A percentile compares a stretch with the other conserved stretches of the same genome.
phyloP scores from a whole-genome alignment of 1,140 invertebrate species.

The Drosophila nebulosa region DNA sequence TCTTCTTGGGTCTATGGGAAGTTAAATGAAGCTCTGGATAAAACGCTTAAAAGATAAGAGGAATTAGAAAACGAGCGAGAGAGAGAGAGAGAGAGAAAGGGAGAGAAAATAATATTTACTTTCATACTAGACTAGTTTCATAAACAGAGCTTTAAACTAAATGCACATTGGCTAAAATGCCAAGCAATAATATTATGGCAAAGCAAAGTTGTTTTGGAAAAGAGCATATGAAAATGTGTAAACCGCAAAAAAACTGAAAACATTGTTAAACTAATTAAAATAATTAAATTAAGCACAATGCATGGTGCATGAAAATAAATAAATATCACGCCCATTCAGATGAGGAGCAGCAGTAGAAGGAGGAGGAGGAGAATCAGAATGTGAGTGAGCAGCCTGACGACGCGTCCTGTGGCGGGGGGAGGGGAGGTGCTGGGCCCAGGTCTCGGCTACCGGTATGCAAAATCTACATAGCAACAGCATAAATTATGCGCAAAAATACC shows the following conservation, averaged over 20 bases:
- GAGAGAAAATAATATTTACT: too few species aligned
- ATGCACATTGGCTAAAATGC: not conserved
- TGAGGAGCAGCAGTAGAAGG: not conserved
- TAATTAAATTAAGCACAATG: slow-evolving; percentile 54
- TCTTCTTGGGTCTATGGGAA: too few species aligned
- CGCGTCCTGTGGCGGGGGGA: too few species aligned
- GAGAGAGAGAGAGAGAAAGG: too few species aligned
- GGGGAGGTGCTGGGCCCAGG: not conserved
- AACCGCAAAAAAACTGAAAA: slow-evolving; percentile 41
- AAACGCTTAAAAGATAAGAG: too few species aligned
- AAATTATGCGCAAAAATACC: slow-evolving; percentile 76
- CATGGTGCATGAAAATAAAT: not conserved
- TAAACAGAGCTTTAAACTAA: not conserved
- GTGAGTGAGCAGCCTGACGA: not conserved
- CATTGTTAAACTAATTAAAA: slow-evolving; percentile 61
- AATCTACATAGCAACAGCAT: slow-evolving; percentile 37
- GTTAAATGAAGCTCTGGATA: too few species aligned
- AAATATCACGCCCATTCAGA: not conserved
- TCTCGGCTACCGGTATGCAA: not conserved
- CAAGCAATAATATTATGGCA: not conserved
- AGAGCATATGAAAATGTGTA: slow-evolving; percentile 5
- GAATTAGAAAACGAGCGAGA: too few species aligned
- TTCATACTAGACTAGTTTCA: too few species aligned
- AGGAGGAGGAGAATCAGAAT: too few species aligned
- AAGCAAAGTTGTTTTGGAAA: not conserved